Conservation (phyloP, 2,888 invertebrate species). For the Sipha maydis region DNA sequence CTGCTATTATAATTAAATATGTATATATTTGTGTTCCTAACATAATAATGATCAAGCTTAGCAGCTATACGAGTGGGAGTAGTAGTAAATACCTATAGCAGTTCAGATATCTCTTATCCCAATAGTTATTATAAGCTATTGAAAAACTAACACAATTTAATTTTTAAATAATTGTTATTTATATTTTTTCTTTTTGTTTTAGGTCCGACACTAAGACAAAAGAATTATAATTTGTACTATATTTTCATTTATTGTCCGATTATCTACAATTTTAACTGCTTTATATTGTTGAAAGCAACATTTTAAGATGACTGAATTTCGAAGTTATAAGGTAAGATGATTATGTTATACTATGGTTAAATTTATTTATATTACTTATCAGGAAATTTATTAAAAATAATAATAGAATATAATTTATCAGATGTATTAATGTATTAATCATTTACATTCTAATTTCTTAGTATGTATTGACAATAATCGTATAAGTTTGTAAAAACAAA, state of each 20-base stretch:
- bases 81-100: not conserved
- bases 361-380: not conserved
- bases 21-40: not conserved
- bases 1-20: not conserved
- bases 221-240: not conserved
- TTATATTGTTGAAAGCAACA: not conserved
- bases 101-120: not conserved
- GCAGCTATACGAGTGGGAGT: not conserved
- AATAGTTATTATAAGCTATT: not conserved
- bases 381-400: not conserved
- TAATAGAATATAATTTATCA: no score
- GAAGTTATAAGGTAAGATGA: slow-evolving; percentile 20
- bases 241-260: not conserved
- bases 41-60: not conserved
- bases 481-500: not conserved
- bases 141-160: not conserved
- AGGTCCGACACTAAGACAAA: not conserved
- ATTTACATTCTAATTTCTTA: not conserved
- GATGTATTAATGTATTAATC: not conserved
- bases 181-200: slow-evolving; percentile 3
- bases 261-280: not conserved
- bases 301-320: slow-evolving; percentile 32
- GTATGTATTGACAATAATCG: not conserved
- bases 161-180: not conserved
- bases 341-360: not conserved